These are phyloP conservation scores for Suncus etruscus DNA, from an alignment of 2,113 vertebrate species.

Conservation along the genomic window DNA sequence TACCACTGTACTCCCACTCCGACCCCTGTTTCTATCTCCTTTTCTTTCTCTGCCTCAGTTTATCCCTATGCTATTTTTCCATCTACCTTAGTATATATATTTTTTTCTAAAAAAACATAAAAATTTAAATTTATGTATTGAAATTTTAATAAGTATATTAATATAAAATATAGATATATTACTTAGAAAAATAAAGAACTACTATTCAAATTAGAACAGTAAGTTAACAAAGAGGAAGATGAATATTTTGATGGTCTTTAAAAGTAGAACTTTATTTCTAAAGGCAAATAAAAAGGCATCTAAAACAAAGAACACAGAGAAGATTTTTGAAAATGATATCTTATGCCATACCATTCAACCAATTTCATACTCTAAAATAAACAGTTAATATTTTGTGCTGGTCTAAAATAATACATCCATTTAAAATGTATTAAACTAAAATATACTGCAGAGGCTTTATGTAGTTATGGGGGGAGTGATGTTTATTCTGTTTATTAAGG, in stretches of 20 bases:
- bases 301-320: neutral
- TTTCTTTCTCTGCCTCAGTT: too few relatives aligned
- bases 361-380: conserved; percentile 27
- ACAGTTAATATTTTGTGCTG: neutral
- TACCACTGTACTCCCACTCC: too few relatives aligned
- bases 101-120: neutral
- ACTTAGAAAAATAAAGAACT: neutral
- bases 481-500: conserved; percentile 37
- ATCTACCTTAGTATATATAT: too few relatives aligned
- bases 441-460: neutral
- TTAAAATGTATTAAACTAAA: neutral
- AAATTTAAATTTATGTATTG: neutral
- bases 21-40: too few relatives aligned
- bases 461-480: neutral
- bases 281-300: neutral
- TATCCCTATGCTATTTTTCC: too few relatives aligned
- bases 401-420: neutral
- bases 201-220: conserved; percentile 20
- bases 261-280: neutral
- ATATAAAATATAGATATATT: neutral
- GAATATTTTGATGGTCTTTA: neutral
- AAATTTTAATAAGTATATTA: too few relatives aligned
- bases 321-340: neutral
- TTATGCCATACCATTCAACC: neutral
- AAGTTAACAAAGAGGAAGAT: neutral